These are phyloP conservation scores for Misgurnus mizolepis DNA, from an alignment of 2,113 vertebrate species.

Conservation along the genomic window DNA sequence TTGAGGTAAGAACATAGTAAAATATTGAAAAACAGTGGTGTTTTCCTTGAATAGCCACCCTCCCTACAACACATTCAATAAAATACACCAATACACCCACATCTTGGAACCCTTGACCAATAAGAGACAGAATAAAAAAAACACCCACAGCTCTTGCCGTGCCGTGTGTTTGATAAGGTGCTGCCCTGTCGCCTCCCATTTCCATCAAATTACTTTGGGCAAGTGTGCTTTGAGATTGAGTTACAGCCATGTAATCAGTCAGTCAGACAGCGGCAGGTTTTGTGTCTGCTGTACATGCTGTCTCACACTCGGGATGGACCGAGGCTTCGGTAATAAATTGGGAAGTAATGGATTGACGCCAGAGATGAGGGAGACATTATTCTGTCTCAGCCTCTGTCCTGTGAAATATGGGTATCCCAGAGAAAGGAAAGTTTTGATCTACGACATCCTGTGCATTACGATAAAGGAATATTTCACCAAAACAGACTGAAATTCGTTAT, in stretches of 20 bases:
- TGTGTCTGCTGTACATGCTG: slow-evolving; percentile 10
- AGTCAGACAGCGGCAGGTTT: slow-evolving; percentile 4
- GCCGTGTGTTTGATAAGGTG: slow-evolving; percentile 40
- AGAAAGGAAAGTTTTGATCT: slow-evolving; percentile 1
- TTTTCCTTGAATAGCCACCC: too few species aligned
- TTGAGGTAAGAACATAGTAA: too few species aligned
- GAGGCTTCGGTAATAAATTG: slow-evolving; percentile 19
- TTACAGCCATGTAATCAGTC: slow-evolving; percentile 40
- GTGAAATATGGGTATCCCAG: slow-evolving; percentile 30
- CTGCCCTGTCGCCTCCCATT: slow-evolving; percentile 37
- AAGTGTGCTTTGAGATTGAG: slow-evolving; percentile 33
- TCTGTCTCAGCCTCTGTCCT: background rate
- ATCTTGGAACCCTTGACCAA: slow-evolving; percentile 1
- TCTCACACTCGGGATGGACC: background rate
- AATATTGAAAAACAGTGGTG: too few species aligned
- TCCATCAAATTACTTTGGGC: slow-evolving; percentile 33
- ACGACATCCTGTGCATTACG: background rate
- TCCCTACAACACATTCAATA: too few species aligned
- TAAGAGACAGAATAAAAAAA: slow-evolving; percentile 15
- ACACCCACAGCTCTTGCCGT: background rate
- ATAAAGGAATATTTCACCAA: background rate
- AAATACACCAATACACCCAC: background rate
- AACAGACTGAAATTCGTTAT: background rate
- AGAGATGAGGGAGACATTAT: slow-evolving; percentile 23
- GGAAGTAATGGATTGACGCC: slow-evolving; percentile 38